These are phyloP conservation scores for Gymnobelideus leadbeateri DNA, from an alignment of 2,113 vertebrate species.

Conservation along the genomic window DNA sequence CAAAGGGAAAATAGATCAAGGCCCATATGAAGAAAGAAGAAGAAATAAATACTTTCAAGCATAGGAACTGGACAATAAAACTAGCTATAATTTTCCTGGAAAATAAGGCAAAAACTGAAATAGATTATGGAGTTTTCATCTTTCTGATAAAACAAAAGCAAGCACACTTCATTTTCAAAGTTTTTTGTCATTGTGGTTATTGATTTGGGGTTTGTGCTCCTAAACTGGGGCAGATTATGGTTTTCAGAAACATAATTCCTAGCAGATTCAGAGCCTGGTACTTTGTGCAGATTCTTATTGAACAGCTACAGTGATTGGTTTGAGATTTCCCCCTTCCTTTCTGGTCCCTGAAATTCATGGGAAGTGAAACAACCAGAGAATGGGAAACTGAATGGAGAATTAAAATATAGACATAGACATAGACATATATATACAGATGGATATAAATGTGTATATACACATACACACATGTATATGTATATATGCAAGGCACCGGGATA, in stretches of 20 bases:
- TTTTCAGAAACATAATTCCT: neutral
- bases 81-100: neutral
- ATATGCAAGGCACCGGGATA: neutral
- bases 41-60: neutral
- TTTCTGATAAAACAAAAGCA: neutral
- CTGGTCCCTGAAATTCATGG: neutral
- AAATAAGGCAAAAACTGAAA: neutral
- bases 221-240: neutral
- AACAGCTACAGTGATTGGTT: neutral
- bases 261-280: neutral
- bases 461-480: neutral
- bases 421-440: neutral
- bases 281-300: neutral
- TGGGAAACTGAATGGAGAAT: neutral
- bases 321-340: neutral
- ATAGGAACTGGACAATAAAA: neutral
- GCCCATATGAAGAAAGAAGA: neutral
- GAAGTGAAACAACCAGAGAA: neutral
- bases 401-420: neutral
- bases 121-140: neutral
- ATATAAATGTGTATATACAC: neutral
- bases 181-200: neutral
- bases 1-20: neutral
- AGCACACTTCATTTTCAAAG: neutral
- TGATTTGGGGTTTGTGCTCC: neutral